Evolutionary conservation across 2,797 vertebrate species (phyloP).

Genomic region (Thalassophryne amazonica): DNA sequence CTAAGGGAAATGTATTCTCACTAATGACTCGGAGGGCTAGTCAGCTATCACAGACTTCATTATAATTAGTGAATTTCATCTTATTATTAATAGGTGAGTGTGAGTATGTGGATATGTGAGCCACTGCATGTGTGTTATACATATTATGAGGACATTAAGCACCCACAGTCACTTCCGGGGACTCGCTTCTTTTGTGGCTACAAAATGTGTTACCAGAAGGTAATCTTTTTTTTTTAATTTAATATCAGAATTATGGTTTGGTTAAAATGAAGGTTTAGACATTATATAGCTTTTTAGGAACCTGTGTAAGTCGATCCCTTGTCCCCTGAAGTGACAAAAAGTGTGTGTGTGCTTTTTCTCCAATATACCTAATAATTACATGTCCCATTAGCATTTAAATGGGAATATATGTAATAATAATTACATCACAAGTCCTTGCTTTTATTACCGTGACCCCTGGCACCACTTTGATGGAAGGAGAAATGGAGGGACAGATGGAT

Average conservation of each 20-base stretch:
- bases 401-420: constrained; percentile 59
- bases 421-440: constrained; percentile 38
- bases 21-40: constrained; percentile 57
- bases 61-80: constrained; percentile 61
- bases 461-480: constrained; percentile 31
- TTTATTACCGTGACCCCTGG: constrained; percentile 58
- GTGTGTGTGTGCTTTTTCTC: constrained; percentile 12
- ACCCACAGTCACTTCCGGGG: no score
- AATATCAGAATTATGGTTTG: no score
- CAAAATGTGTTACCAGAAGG: no score
- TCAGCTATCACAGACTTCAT: constrained; percentile 56
- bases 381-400: constrained; percentile 60
- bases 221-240: no score
- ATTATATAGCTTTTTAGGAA: no score
- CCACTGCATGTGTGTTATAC: background rate
- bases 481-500: constrained; percentile 18
- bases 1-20: constrained; percentile 62
- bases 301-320: no score
- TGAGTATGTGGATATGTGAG: constrained; percentile 1
- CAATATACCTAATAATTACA: constrained; percentile 52
- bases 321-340: no score
- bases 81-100: constrained; percentile 52
- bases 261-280: no score
- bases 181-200: no score
- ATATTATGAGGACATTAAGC: no score